A percentile compares a stretch with the other conserved stretches of the same genome.
Conservation (phyloP, 2,888 invertebrate species). For the Perizoma affinitatum region DNA sequence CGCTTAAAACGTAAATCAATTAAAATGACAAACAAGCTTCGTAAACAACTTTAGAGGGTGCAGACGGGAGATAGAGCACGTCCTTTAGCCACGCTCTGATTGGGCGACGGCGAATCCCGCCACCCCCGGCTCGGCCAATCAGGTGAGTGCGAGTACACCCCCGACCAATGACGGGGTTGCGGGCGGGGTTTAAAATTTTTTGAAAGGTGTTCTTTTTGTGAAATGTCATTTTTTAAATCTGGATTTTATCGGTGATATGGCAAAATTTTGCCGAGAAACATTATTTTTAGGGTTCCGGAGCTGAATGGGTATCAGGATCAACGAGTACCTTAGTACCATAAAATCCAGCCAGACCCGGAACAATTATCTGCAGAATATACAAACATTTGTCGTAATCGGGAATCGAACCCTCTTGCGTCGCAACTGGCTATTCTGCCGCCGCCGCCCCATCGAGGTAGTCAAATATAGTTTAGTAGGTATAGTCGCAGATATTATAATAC, state of each 20-base stretch:
- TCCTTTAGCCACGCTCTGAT: constrained; percentile 53
- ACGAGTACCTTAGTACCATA: too few relatives aligned
- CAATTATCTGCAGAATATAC: too few relatives aligned
- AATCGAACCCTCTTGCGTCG: too few relatives aligned
- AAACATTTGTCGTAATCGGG: too few relatives aligned
- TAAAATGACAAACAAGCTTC: constrained; percentile 79
- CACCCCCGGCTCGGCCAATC: constrained; percentile 60
- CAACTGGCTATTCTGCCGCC: too few relatives aligned
- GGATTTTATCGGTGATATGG: background rate
- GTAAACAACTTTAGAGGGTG: constrained; percentile 77
- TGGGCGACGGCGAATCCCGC: constrained; percentile 54
- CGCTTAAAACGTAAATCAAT: constrained; percentile 71
- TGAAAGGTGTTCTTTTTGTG: constrained; percentile 42
- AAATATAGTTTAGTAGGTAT: too few relatives aligned
- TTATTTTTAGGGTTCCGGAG: too few relatives aligned
- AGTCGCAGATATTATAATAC: too few relatives aligned
- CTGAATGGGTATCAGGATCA: too few relatives aligned
- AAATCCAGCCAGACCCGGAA: too few relatives aligned
- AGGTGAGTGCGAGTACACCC: constrained; percentile 48
- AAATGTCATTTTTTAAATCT: constrained; percentile 39
- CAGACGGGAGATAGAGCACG: constrained; percentile 74
- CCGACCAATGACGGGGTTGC: constrained; percentile 41
- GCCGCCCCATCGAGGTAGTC: too few relatives aligned
- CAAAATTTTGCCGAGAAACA: too few relatives aligned
- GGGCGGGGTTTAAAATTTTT: constrained; percentile 30